A percentile compares a stretch with the other conserved stretches of the same genome.
Evolutionary conservation across 2,113 vertebrate genomes (phyloP).

Genomic region (Lutjanus erythropterus): DNA sequence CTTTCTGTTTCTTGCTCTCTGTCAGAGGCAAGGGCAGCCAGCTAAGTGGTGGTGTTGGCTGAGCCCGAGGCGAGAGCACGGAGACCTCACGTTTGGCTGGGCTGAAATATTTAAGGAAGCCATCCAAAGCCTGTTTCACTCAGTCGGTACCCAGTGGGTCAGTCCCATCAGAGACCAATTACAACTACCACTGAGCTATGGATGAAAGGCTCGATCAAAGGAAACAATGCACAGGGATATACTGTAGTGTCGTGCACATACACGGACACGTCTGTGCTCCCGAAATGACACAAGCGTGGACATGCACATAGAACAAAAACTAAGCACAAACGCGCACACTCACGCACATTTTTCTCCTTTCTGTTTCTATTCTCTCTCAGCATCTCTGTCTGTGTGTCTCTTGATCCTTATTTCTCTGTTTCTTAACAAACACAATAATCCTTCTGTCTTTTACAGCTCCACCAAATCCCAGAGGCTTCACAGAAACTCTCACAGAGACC

Average conservation of each 20-base stretch:
- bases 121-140: constrained; percentile 68
- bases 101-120: constrained; percentile 73
- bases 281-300: background rate
- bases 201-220: constrained; percentile 63
- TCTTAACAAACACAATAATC: constrained; percentile 70
- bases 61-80: constrained; percentile 62
- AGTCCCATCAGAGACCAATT: constrained; percentile 77
- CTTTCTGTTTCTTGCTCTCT: constrained; percentile 37
- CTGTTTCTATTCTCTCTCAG: constrained; percentile 33
- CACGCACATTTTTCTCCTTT: background rate
- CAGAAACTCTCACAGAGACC: constrained; percentile 53
- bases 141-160: constrained; percentile 61
- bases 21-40: constrained; percentile 35
- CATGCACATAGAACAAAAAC: no score
- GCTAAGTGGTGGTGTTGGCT: constrained; percentile 62
- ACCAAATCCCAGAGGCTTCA: constrained; percentile 61
- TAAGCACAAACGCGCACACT: constrained; percentile 8
- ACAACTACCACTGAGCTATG: constrained; percentile 56
- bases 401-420: constrained; percentile 41
- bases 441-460: constrained; percentile 50
- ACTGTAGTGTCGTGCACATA: constrained; percentile 1
- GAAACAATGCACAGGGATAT: constrained; percentile 46
- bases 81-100: constrained; percentile 65
- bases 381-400: constrained; percentile 16
- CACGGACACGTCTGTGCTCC: background rate